Percentiles rank a stretch among this genome's conserved stretches.
Conservation (phyloP, 1,140 invertebrate genomes). For the Drosophila sproati region DNA sequence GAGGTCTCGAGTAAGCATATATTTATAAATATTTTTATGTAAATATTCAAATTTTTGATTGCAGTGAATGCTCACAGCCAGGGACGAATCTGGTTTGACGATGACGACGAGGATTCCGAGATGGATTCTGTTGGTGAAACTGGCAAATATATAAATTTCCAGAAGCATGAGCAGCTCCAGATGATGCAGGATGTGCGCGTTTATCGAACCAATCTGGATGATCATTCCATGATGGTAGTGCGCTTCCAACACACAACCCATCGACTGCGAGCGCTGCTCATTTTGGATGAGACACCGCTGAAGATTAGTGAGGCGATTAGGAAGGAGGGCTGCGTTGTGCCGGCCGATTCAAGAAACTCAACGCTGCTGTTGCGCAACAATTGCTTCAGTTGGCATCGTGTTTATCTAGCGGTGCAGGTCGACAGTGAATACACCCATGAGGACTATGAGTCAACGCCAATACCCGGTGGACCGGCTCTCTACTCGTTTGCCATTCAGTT, state of each 20-base stretch:
- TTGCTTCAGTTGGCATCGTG: slow-evolving; percentile 1
- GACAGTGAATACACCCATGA: too few relatives aligned
- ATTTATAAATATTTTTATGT: too few relatives aligned
- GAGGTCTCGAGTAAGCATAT: neutral
- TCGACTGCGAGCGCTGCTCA: slow-evolving; percentile 30
- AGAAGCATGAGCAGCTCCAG: neutral
- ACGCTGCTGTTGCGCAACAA: slow-evolving; percentile 54
- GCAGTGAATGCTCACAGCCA: too few relatives aligned
- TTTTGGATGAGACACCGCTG: neutral
- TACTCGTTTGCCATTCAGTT: slow-evolving; percentile 52
- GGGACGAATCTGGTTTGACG: neutral
- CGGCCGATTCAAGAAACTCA: neutral
- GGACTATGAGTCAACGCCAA: neutral
- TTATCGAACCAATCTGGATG: slow-evolving; percentile 37
- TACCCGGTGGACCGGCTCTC: slow-evolving; percentile 17
- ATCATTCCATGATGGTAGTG: slow-evolving; percentile 36
- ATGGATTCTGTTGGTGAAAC: slow-evolving; percentile 4
- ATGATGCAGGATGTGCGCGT: slow-evolving; percentile 14
- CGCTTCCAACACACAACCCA: slow-evolving; percentile 32
- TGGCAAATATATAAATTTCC: neutral
- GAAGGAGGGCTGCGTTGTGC: slow-evolving; percentile 22
- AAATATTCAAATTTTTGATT: too few relatives aligned
- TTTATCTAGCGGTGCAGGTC: slow-evolving; percentile 38
- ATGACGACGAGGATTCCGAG: slow-evolving; percentile 4
- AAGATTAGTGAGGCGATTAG: neutral